phyloP scores from a whole-genome alignment of 2,113 vertebrate genomes.

The Carassius auratus region DNA sequence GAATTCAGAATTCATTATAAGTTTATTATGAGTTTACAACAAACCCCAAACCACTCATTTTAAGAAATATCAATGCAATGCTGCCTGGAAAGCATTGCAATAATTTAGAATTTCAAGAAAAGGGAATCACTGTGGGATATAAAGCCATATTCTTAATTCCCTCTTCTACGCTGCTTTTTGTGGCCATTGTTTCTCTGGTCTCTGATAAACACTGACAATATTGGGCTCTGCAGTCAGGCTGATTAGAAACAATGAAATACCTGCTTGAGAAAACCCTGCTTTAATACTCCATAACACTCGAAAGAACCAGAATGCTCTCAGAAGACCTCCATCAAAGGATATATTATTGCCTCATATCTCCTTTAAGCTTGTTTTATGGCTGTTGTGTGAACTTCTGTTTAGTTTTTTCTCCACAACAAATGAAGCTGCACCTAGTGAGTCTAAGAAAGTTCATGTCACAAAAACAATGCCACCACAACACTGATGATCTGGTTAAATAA shows the following conservation, averaged over 20 bases:
- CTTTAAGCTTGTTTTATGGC: conserved; percentile 58
- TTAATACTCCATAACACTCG: conserved; percentile 69
- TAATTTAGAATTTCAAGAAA: background rate
- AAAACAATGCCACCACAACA: background rate
- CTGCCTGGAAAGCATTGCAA: background rate
- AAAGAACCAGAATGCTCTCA: conserved; percentile 62
- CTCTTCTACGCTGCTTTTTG: conserved; percentile 38
- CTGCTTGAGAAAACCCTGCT: conserved; percentile 62
- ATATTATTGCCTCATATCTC: conserved; percentile 60
- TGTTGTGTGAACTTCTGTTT: conserved; percentile 62
- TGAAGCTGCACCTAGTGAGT: background rate
- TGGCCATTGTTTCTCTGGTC: conserved; percentile 55
- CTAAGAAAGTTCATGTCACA: background rate
- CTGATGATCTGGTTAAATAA: background rate
- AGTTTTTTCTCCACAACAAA: conserved; percentile 51
- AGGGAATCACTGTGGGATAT: background rate
- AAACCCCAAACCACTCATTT: background rate
- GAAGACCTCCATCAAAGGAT: conserved; percentile 64
- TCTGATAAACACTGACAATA: conserved; percentile 63
- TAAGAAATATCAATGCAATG: background rate
- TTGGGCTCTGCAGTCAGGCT: conserved; percentile 41
- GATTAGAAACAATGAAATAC: conserved; percentile 68
- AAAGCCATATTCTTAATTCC: conserved; percentile 23
- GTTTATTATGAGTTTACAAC: conserved; percentile 1
- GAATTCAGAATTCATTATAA: background rate